A percentile compares a stretch with the other conserved stretches of the same genome.
Conservation (phyloP, 2,113 vertebrate genomes). For the Nycticebus coucang region DNA sequence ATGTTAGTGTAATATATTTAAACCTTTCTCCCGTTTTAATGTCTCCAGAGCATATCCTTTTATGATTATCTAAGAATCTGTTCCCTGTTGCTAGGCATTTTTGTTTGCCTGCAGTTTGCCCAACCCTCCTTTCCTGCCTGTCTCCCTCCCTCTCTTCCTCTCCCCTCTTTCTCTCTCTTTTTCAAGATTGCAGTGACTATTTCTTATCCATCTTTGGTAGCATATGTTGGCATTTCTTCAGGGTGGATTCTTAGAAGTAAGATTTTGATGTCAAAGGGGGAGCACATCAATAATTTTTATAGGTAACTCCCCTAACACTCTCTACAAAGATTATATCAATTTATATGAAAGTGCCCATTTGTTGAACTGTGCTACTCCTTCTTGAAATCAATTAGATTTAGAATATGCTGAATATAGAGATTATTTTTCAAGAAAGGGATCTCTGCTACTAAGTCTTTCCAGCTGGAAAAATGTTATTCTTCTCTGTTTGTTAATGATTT, state of each 20-base stretch:
- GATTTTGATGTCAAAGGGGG: neutral
- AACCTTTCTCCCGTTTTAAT: neutral
- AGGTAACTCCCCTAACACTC: neutral
- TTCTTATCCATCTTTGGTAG: conserved; percentile 6
- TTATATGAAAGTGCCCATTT: neutral
- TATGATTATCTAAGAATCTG: neutral
- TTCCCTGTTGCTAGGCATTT: neutral
- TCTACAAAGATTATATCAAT: neutral
- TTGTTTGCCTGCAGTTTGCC: neutral
- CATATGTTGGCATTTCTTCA: conserved; percentile 1
- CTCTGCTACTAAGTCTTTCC: neutral
- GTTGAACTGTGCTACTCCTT: neutral
- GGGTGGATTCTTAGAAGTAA: conserved; percentile 1
- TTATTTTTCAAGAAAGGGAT: neutral
- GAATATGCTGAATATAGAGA: conserved; percentile 16
- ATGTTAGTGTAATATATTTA: neutral
- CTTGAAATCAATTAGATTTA: neutral
- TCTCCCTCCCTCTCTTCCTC: no score
- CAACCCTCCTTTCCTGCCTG: no score
- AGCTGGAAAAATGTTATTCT: neutral
- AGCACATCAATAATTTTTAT: neutral
- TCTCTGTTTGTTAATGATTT: conserved; percentile 5
- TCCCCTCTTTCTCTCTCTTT: neutral
- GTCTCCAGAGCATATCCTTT: neutral
- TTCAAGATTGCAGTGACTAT: neutral